phyloP scores from a whole-genome alignment of 2,888 invertebrate genomes.

The Strigamia transsilvanica region DNA sequence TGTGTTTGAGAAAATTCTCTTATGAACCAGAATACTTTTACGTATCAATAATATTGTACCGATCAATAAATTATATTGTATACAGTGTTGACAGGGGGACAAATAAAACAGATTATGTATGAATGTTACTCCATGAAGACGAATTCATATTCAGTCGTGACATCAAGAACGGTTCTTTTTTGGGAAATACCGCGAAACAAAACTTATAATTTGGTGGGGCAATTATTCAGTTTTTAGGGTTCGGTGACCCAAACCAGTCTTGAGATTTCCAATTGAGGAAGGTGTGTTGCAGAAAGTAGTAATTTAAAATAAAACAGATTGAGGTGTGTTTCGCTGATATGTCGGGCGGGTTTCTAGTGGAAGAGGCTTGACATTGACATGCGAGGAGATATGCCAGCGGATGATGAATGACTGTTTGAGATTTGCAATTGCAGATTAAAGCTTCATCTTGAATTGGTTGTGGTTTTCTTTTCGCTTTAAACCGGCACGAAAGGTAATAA shows the following conservation, averaged over 20 bases:
- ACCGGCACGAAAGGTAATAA: neutral
- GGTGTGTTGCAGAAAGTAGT: neutral
- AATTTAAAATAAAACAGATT: conserved; percentile 30
- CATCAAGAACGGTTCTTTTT: no score
- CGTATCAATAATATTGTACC: no score
- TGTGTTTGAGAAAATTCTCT: no score
- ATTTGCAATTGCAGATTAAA: neutral
- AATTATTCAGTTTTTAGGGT: neutral
- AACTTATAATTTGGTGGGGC: conserved; percentile 2
- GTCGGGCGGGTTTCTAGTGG: no score
- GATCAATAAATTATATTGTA: no score
- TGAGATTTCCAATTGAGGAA: neutral
- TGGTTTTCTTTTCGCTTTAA: neutral
- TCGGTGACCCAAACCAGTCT: neutral
- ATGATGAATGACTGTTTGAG: conserved; percentile 3
- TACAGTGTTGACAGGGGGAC: no score
- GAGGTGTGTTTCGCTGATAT: neutral
- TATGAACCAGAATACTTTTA: no score
- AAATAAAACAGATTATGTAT: no score
- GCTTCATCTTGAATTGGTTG: neutral
- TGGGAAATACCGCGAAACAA: neutral
- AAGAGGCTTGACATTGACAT: neutral
- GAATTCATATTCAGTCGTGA: no score
- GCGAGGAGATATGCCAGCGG: neutral
- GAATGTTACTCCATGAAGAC: no score